Conservation (phyloP, 2,888 invertebrate species). For the Thelaira solivaga region DNA sequence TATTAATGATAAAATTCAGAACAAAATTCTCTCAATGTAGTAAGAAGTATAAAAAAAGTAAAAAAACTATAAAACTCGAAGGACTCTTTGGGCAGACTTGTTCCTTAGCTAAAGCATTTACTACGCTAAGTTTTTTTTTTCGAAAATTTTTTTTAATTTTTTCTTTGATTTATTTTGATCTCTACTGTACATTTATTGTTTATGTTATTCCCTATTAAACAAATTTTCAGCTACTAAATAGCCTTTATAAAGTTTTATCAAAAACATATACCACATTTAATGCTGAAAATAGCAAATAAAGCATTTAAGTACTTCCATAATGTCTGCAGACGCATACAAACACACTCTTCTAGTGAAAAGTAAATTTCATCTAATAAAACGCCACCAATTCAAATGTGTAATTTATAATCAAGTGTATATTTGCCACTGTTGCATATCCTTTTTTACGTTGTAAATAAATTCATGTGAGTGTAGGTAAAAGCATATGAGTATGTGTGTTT, state of each 20-base stretch:
- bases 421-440: conserved; percentile 5
- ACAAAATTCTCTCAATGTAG: too few relatives aligned
- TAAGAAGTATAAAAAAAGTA: too few relatives aligned
- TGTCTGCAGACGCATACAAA: neutral
- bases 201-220: too few relatives aligned
- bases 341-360: too few relatives aligned
- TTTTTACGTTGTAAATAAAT: neutral
- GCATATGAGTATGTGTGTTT: neutral
- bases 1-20: too few relatives aligned
- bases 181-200: too few relatives aligned
- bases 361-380: neutral
- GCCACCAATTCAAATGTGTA: neutral
- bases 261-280: neutral
- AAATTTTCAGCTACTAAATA: neutral
- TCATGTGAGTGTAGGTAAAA: neutral
- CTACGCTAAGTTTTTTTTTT: too few relatives aligned
- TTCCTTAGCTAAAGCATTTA: too few relatives aligned
- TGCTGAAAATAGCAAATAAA: neutral
- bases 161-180: too few relatives aligned
- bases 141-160: too few relatives aligned
- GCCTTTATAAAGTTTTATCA: neutral
- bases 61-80: too few relatives aligned
- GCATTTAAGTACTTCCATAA: neutral
- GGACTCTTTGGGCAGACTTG: too few relatives aligned
- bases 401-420: neutral